Base-by-base conservation (phyloP, 2,113 vertebrate genomes). In the Boleophthalmus pectinirostris region DNA sequence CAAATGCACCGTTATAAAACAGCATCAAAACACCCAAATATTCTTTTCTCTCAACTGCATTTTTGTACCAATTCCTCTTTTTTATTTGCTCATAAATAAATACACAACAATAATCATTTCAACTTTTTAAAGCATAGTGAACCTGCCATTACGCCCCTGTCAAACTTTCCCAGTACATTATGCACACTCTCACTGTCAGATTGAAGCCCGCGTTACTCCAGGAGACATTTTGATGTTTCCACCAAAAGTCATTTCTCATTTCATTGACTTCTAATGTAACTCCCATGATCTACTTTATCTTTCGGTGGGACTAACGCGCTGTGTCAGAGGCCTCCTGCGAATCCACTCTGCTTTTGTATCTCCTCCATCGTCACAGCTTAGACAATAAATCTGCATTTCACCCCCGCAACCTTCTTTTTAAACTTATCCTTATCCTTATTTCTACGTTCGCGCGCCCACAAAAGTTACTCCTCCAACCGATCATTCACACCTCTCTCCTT, bases 361-460 rank as follows among this genome's bases (percentile, higher is more conserved):
- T 86, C 79, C 66, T 69, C 83, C 66, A 80, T 80, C 81, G 84
- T 90, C 86, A 87, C 86, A 81, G 89, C 70, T 75, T 64, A 66
- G 29, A 81, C 74, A 57, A 66, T 80, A 81, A 85, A 87, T 88
- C 83, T 89, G 65, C 82, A 85, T 89, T 87, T 85, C 83, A 84
- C 85, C 82, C 85, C 77, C 25, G 21, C 77, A 51, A 38, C 54
- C 45, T 29, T 72, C 68, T 73, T 72, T 51, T n/a, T 33, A 74
- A 73, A 67, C n/a, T 67, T 60, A 38, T 13, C 23, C 20, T 47
- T n/a, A n/a, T n/a, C 23, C 73, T 80, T 60, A 73, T 69, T 16
- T 64, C 38, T 20, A 23, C 20, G 33, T 81, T 68, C 73, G 61
- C 61, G 45, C 45, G 29, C 29, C 35, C 75, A 45, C 71, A 64